Conservation (phyloP, 2,888 invertebrate species). For the Pseudeuparius sepicola region DNA sequence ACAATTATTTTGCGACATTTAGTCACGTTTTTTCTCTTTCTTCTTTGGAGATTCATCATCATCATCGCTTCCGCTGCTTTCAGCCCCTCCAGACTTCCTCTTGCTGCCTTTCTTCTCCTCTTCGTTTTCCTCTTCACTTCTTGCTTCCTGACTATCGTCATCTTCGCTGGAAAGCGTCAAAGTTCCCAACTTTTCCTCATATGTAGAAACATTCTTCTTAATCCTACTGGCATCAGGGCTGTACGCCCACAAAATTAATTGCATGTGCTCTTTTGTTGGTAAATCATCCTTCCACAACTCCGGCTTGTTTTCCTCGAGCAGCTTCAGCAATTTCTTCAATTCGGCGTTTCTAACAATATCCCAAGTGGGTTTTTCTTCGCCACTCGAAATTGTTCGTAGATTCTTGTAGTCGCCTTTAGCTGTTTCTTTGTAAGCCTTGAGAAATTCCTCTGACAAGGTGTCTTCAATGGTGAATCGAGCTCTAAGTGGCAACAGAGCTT, state of each 20-base stretch:
- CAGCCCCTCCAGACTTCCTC: constrained; percentile 27
- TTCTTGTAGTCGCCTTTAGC: constrained; percentile 65
- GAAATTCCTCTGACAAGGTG: constrained; percentile 44
- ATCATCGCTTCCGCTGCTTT: constrained; percentile 23
- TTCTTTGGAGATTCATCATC: constrained; percentile 34
- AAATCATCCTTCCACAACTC: constrained; percentile 56
- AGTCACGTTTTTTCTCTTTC: constrained; percentile 30
- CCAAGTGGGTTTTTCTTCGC: constrained; percentile 53
- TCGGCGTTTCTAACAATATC: constrained; percentile 61
- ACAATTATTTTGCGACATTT: too few relatives aligned
- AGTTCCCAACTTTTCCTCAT: constrained; percentile 39
- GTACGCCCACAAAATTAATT: constrained; percentile 66
- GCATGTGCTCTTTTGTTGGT: constrained; percentile 57
- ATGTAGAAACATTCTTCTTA: constrained; percentile 46
- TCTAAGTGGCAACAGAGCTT: constrained; percentile 45
- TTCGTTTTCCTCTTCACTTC: constrained; percentile 17
- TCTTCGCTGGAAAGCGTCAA: constrained; percentile 25
- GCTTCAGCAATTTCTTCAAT: constrained; percentile 47
- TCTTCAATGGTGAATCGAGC: constrained; percentile 43
- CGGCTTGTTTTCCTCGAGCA: constrained; percentile 49
- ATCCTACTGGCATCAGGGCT: constrained; percentile 60
- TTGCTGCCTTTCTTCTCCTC: constrained; percentile 17
- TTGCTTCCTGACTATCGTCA: constrained; percentile 26
- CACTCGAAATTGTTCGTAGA: constrained; percentile 51
- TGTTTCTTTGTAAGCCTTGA: constrained; percentile 50